These are phyloP conservation scores for Taxidea taxus DNA, from an alignment of 2,113 vertebrate genomes.

Conservation along the genomic window DNA sequence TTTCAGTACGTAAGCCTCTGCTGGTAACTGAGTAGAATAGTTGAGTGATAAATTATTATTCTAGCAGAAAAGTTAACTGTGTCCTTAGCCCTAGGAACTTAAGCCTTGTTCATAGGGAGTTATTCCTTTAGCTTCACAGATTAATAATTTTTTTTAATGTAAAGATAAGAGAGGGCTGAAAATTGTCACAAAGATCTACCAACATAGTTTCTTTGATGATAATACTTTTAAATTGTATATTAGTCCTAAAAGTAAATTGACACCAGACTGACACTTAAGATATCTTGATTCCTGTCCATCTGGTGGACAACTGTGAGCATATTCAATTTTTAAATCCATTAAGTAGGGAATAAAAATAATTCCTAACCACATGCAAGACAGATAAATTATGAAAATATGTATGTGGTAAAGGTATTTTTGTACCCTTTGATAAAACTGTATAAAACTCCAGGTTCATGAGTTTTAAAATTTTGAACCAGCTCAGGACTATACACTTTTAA, in stretches of 20 bases:
- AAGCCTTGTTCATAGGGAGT: not conserved
- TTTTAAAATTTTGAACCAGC: not conserved
- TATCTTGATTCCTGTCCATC: not conserved
- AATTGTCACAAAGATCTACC: not conserved
- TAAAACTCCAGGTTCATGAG: not conserved
- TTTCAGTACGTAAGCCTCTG: not conserved
- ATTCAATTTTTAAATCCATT: not conserved
- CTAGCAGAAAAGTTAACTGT: not conserved
- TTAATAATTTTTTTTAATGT: not conserved
- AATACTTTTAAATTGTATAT: conserved; percentile 4
- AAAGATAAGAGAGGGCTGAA: not conserved
- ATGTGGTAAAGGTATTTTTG: not conserved
- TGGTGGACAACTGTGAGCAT: not conserved
- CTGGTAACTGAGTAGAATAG: not conserved
- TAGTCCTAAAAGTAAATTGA: not conserved
- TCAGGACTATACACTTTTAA: not conserved
- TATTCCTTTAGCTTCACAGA: not conserved
- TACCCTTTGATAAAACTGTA: not conserved
- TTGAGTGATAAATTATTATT: not conserved
- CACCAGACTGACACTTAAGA: not conserved
- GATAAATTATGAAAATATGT: not conserved
- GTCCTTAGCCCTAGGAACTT: not conserved
- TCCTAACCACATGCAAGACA: not conserved
- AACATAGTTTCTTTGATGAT: not conserved
- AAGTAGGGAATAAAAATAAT: not conserved